Conservation (phyloP, 2,113 vertebrate species). For the Lophochroa leadbeateri region DNA sequence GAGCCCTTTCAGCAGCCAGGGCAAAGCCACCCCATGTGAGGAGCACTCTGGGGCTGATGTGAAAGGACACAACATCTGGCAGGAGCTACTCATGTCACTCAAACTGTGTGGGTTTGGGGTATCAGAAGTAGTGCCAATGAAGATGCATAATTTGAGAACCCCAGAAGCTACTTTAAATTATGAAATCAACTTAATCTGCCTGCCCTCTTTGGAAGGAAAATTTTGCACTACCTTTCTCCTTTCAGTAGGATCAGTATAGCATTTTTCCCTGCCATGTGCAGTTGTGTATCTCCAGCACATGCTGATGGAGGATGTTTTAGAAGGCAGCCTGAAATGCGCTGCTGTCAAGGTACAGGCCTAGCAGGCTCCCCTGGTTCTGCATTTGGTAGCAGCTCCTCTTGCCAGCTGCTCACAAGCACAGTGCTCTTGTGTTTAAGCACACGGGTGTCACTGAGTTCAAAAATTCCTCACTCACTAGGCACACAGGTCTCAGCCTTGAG, state of each 20-base stretch:
- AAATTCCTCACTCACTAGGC: neutral
- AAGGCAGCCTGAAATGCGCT: neutral
- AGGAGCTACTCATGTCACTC: neutral
- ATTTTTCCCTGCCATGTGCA: neutral
- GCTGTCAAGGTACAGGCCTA: neutral
- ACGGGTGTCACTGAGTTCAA: neutral
- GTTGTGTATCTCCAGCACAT: neutral
- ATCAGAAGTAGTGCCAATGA: neutral
- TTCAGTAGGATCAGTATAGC: neutral
- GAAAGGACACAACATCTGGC: neutral
- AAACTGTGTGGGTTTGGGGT: neutral
- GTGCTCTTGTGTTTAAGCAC: neutral
- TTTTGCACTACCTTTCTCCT: neutral
- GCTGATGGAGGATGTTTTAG: neutral
- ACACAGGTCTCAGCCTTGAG: neutral
- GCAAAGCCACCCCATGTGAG: neutral
- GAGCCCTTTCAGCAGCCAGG: neutral
- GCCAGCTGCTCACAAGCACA: neutral
- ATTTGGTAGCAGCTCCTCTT: neutral
- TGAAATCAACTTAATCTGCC: neutral
- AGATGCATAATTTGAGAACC: neutral
- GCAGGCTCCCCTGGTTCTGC: neutral
- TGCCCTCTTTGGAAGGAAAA: neutral
- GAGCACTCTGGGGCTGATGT: neutral
- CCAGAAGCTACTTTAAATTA: neutral